Conservation (phyloP, 2,888 invertebrate species). For the Beris chalybata region DNA sequence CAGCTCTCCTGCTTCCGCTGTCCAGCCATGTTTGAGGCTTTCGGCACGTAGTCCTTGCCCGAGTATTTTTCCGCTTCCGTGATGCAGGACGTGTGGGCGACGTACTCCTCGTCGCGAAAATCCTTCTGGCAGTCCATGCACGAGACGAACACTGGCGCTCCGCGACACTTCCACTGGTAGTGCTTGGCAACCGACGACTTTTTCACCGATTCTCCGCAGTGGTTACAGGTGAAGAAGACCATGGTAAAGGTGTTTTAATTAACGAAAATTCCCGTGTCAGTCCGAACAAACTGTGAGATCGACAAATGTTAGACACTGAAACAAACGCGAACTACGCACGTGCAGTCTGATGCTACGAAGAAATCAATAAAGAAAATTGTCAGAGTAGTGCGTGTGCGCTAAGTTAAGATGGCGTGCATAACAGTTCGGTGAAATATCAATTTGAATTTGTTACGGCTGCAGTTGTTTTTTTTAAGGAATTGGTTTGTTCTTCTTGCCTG, state of each 20-base stretch:
- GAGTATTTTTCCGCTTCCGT: slow-evolving; percentile 87
- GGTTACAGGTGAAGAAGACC: slow-evolving; percentile 93
- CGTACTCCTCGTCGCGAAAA: slow-evolving; percentile 77
- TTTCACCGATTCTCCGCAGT: slow-evolving; percentile 88
- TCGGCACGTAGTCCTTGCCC: slow-evolving; percentile 74
- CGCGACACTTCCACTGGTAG: slow-evolving; percentile 71
- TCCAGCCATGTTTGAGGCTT: slow-evolving; percentile 74
- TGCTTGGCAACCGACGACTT: slow-evolving; percentile 92
- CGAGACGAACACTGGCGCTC: slow-evolving; percentile 69
- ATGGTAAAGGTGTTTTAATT: slow-evolving; percentile 57
- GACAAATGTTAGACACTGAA: neutral
- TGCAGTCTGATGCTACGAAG: too few species aligned
- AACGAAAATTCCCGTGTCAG: neutral
- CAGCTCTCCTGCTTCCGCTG: slow-evolving; percentile 85
- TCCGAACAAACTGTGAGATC: neutral
- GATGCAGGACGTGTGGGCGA: slow-evolving; percentile 80
- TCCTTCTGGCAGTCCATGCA: slow-evolving; percentile 95
- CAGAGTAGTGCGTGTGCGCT: too few species aligned
- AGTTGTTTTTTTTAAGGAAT: too few species aligned
- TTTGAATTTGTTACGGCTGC: too few species aligned
- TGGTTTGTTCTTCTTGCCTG: too few species aligned
- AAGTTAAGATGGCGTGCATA: too few species aligned
- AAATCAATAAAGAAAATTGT: too few species aligned
- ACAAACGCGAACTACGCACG: too few species aligned
- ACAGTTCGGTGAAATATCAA: too few species aligned